These are phyloP conservation scores for Ormyrus thymus DNA, from an alignment of 2,888 invertebrate species.

Conservation along the genomic window DNA sequence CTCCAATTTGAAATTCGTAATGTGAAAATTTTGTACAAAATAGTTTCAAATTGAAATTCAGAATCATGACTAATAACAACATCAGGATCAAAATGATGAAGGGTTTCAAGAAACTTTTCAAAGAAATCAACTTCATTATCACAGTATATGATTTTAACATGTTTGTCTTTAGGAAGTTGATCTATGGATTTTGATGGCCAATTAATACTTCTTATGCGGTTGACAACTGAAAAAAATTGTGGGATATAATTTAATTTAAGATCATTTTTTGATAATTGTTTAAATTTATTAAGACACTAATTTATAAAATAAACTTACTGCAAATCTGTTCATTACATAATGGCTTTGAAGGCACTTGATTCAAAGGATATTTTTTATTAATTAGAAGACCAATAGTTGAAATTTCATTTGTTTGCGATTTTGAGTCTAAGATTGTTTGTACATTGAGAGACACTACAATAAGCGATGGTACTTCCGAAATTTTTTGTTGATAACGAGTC, in stretches of 20 bases:
- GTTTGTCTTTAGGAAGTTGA: constrained; percentile 80
- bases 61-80: constrained; percentile 95
- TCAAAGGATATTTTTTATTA: constrained; percentile 87
- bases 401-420: constrained; percentile 89
- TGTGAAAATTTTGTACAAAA: constrained; percentile 88
- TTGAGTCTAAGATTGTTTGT: constrained; percentile 83
- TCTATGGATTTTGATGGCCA: constrained; percentile 91
- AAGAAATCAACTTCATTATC: constrained; percentile 93
- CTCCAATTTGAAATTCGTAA: constrained; percentile 92
- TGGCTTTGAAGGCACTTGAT: constrained; percentile 87
- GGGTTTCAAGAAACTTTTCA: constrained; percentile 89
- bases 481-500: constrained; percentile 75
- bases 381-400: constrained; percentile 88
- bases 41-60: constrained; percentile 91
- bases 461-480: constrained; percentile 84
- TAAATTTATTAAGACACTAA: neutral
- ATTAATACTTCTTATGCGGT: constrained; percentile 85
- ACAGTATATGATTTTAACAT: constrained; percentile 85
- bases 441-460: constrained; percentile 85
- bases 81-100: constrained; percentile 94
- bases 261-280: neutral
- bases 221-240: constrained; percentile 79
- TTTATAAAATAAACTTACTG: constrained; percentile 77
- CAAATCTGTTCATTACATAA: constrained; percentile 92
- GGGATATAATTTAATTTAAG: neutral